Evolutionary conservation across 2,113 vertebrate species (phyloP).

Genomic region (Ciconia boyciana): DNA sequence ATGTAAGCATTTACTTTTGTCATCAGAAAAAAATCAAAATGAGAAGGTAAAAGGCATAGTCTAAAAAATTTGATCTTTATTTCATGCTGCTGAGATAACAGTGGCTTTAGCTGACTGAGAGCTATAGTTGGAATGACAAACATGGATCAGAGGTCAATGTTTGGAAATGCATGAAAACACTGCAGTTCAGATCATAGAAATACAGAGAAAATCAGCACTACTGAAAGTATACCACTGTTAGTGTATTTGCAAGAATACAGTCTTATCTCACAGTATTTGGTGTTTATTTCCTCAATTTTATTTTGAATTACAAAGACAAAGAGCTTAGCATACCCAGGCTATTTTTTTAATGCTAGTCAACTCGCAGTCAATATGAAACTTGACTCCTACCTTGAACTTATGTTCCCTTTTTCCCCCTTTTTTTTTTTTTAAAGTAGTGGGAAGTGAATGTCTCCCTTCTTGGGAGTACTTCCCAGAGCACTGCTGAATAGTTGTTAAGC

Average conservation of each 20-base stretch:
- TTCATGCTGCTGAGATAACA: background rate
- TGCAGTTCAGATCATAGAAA: background rate
- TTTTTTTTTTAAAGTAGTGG: background rate
- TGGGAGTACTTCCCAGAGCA: background rate
- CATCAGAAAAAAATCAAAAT: background rate
- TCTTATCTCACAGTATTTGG: background rate
- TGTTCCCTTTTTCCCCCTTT: background rate
- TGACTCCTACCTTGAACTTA: background rate
- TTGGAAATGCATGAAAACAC: background rate
- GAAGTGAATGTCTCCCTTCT: background rate
- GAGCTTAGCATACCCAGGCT: background rate
- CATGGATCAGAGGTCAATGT: background rate
- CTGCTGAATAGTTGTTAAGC: background rate
- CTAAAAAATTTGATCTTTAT: background rate
- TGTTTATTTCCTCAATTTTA: slow-evolving; percentile 8
- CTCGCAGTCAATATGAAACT: background rate
- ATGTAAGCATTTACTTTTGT: slow-evolving; percentile 12
- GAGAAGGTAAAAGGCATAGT: background rate
- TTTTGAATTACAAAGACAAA: slow-evolving; percentile 23
- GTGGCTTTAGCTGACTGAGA: background rate
- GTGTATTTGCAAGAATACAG: background rate
- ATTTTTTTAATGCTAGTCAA: background rate
- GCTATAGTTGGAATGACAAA: slow-evolving; percentile 7
- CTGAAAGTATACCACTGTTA: background rate
- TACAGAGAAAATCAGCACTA: background rate